Evolutionary conservation across 2,113 vertebrate species (phyloP), one percentile per base, ranked within the genome.

Genomic region (Colistium nudipinnis): DNA sequence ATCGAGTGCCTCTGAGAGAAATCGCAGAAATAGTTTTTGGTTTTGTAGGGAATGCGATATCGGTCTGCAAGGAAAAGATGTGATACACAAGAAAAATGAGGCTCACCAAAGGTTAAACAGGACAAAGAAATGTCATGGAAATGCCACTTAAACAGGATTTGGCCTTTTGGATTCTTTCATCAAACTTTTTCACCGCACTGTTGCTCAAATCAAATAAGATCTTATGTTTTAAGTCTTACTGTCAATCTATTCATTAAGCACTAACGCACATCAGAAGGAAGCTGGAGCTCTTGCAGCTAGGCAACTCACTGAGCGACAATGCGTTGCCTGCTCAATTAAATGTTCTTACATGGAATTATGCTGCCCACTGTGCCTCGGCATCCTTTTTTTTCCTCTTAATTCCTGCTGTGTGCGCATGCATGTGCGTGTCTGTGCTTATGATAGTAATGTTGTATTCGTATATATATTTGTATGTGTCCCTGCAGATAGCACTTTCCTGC

Each of bases 71-170:
- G 64, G 78, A 84, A 81, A 56, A 86, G 78, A 88, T 80, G 80
- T 82, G 79, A 86, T 84, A 77, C 73, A 78, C 54, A 74, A 87
- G 80, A 85, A 85, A 89, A 86, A 85, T 82, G 63, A 86, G 81
- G 81, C 75, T 77, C 74, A 74, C 80, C 62, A 92, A 90, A 92
- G 85, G 87, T 89, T 90, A 89, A 87, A 83, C 81, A 89, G 88
- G 82, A 88, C 84, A 87, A 84, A 88, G 88, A 92, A 92, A 92
- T 92, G 90, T 89, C 90, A 91, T 91, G 87, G 89, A 91, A 92
- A 90, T 92, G 90, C 83, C 91, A 89, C 83, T 92, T 91, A 89
- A 89, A 89, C 78, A 82, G 62, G 83, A 86, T 83, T 85, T 92
- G 89, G 85, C 90, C 90, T 91, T 92, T 91, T 79, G 68, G 71